These are phyloP conservation scores for Rhombomys opimus DNA, from an alignment of 2,113 vertebrate genomes.

Conservation along the genomic window DNA sequence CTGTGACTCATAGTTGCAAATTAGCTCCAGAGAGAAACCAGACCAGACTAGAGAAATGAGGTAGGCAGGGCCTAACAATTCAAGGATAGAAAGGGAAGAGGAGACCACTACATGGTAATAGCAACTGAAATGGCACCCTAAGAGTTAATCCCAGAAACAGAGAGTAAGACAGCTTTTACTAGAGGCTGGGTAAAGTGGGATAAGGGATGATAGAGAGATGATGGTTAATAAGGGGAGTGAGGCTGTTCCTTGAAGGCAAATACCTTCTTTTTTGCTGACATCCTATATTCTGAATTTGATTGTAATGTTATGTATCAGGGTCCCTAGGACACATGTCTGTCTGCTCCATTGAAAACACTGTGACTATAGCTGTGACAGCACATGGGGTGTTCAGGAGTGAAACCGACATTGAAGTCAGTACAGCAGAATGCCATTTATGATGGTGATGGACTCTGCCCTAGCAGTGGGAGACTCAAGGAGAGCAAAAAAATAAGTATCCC, in stretches of 20 bases:
- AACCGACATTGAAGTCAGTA: background rate
- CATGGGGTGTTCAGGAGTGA: background rate
- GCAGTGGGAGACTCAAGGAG: background rate
- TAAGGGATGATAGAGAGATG: background rate
- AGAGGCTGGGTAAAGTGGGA: no score
- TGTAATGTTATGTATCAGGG: background rate
- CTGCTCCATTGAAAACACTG: background rate
- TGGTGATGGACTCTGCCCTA: background rate
- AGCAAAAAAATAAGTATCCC: background rate
- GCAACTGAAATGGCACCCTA: background rate
- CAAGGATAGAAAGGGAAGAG: rapidly evolving
- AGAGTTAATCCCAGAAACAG: background rate
- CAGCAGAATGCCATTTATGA: background rate
- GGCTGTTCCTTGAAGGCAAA: no score
- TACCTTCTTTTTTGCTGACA: background rate
- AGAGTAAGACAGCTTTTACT: background rate
- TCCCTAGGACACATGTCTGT: background rate
- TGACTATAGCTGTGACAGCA: background rate
- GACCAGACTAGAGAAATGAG: background rate
- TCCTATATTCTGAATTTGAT: background rate
- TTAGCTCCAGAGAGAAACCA: background rate
- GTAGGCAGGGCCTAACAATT: background rate
- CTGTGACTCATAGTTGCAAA: background rate
- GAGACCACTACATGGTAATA: background rate
- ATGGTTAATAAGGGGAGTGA: rapidly evolving